Evolutionary conservation across 2,888 invertebrate genomes (phyloP).

Genomic region (Epinotia bilunana): DNA sequence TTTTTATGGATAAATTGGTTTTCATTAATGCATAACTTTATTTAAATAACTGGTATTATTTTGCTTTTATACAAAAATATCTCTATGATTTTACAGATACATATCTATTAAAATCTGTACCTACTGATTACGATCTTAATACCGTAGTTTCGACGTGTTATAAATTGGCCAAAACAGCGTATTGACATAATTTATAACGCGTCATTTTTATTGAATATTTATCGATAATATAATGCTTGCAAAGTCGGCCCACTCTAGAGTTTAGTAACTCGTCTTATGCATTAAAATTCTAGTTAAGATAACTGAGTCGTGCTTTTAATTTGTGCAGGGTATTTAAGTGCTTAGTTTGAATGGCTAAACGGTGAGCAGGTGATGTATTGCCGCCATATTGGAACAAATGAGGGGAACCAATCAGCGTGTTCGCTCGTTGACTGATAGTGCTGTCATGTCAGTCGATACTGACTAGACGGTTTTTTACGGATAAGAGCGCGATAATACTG

Average conservation of each 20-base stretch:
- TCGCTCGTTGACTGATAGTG: constrained; percentile 56
- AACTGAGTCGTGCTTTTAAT: constrained; percentile 74
- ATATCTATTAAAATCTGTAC: neutral
- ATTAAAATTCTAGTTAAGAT: constrained; percentile 72
- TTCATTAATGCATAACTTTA: constrained; percentile 22
- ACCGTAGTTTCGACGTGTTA: constrained; percentile 4
- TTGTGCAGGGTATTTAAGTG: constrained; percentile 64
- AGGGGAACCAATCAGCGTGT: constrained; percentile 52
- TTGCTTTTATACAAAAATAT: constrained; percentile 12
- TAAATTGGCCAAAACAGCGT: neutral
- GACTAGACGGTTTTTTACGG: neutral
- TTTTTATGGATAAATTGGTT: constrained; percentile 15
- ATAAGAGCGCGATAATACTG: too few species aligned
- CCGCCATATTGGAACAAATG: constrained; percentile 46
- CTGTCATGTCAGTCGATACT: constrained; percentile 63
- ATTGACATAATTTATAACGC: constrained; percentile 11
- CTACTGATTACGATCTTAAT: constrained; percentile 21
- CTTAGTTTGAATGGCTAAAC: constrained; percentile 50
- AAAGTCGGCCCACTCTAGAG: constrained; percentile 48
- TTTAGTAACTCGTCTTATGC: constrained; percentile 53
- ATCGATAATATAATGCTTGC: constrained; percentile 11
- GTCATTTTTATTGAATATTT: constrained; percentile 8
- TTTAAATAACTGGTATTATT: constrained; percentile 9
- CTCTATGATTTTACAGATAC: constrained; percentile 10
- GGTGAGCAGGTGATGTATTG: constrained; percentile 56